A percentile compares a stretch with the other conserved stretches of the same genome.
Evolutionary conservation across 2,797 vertebrate species (phyloP).

Genomic region (Varecia variegata): DNA sequence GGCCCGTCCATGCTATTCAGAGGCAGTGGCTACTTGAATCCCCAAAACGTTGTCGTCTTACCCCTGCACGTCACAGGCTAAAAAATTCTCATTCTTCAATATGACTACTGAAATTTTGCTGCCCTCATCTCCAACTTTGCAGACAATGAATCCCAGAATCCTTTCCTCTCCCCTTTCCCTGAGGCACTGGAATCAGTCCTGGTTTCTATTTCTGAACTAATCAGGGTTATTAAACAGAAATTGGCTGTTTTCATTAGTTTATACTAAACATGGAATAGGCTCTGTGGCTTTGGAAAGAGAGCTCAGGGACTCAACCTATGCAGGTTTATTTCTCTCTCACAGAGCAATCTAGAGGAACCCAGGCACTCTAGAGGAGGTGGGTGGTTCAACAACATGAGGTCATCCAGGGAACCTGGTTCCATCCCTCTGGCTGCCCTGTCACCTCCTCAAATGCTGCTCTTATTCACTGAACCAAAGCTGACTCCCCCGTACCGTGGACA

Average conservation of each 20-base stretch:
- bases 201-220: background rate
- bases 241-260: background rate
- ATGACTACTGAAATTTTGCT: background rate
- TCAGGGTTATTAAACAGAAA: background rate
- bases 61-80: background rate
- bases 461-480: background rate
- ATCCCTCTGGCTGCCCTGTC: background rate
- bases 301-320: background rate
- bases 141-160: background rate
- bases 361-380: background rate
- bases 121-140: background rate
- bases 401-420: background rate
- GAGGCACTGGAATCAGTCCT: background rate
- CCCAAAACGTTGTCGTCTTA: background rate
- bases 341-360: background rate
- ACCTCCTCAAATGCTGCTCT: background rate
- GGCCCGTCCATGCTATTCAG: background rate
- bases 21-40: background rate
- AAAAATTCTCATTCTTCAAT: background rate
- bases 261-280: background rate
- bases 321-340: background rate
- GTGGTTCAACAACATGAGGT: background rate
- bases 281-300: background rate
- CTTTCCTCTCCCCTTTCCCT: background rate
- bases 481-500: rapidly evolving